These are phyloP conservation scores for Lepidurus apus DNA, from an alignment of 1,140 invertebrate species.

Conservation along the genomic window DNA sequence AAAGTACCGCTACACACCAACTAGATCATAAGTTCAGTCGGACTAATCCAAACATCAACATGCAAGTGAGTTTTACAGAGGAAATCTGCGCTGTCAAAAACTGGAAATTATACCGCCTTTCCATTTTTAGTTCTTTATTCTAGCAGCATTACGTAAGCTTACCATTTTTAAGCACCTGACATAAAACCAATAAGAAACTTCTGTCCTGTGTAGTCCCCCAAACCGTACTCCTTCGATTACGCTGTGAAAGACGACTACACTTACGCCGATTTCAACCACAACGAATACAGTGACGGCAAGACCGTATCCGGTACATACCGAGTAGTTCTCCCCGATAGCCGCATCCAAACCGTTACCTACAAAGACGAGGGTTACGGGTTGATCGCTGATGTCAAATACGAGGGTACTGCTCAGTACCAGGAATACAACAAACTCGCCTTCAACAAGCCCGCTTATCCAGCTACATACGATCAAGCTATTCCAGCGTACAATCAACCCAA, in stretches of 20 bases:
- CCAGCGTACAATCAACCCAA: background rate
- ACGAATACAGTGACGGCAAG: slow-evolving; percentile 36
- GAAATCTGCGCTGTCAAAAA: background rate
- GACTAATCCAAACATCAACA: background rate
- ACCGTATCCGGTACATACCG: slow-evolving; percentile 35
- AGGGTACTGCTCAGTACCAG: slow-evolving; percentile 60
- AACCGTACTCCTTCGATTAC: slow-evolving; percentile 37
- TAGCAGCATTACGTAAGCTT: background rate
- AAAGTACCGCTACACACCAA: background rate
- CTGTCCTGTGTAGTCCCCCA: background rate
- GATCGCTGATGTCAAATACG: slow-evolving; percentile 39
- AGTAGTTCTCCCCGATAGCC: slow-evolving; percentile 37
- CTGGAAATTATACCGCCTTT: background rate
- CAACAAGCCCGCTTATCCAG: background rate
- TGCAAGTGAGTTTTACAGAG: background rate
- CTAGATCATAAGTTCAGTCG: background rate
- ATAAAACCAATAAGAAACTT: background rate
- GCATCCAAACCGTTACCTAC: slow-evolving; percentile 36
- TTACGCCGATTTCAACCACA: slow-evolving; percentile 35
- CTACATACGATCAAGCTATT: background rate
- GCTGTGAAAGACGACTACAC: slow-evolving; percentile 37
- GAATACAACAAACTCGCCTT: slow-evolving; percentile 39
- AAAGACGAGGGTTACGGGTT: slow-evolving; percentile 29
- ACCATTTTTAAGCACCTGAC: background rate
- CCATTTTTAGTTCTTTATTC: background rate